A percentile compares a stretch with the other conserved stretches of the same genome.
Conservation (phyloP, 2,113 vertebrate genomes). For the Peromyscus maniculatus region DNA sequence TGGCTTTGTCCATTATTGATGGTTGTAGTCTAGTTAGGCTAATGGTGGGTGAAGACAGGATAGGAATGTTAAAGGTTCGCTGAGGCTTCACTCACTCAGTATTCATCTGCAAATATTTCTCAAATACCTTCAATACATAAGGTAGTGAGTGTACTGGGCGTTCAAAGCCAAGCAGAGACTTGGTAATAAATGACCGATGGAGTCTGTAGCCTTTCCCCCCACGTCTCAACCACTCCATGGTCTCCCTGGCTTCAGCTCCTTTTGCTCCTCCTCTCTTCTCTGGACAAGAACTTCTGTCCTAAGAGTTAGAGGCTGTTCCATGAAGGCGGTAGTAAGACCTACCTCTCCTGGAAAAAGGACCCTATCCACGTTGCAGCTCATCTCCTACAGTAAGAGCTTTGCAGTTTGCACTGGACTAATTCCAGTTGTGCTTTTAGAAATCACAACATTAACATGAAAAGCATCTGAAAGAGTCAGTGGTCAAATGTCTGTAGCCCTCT, state of each 20-base stretch:
- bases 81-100: background rate
- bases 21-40: background rate
- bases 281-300: background rate
- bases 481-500: background rate
- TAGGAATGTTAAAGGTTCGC: background rate
- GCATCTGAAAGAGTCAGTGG: background rate
- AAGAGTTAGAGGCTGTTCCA: background rate
- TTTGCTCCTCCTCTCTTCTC: background rate
- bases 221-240: background rate
- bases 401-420: background rate
- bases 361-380: background rate
- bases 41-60: background rate
- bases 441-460: constrained; percentile 11
- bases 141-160: background rate
- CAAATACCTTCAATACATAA: background rate
- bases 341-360: background rate
- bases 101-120: background rate
- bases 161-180: background rate
- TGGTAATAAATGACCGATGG: background rate
- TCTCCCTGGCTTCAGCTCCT: background rate
- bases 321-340: background rate
- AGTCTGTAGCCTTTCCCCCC: background rate
- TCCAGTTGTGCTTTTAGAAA: constrained; percentile 19
- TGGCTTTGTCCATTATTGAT: background rate
- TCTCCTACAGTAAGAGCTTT: background rate